phyloP scores from a whole-genome alignment of 2,113 vertebrate genomes.

The Peromyscus leucopus region DNA sequence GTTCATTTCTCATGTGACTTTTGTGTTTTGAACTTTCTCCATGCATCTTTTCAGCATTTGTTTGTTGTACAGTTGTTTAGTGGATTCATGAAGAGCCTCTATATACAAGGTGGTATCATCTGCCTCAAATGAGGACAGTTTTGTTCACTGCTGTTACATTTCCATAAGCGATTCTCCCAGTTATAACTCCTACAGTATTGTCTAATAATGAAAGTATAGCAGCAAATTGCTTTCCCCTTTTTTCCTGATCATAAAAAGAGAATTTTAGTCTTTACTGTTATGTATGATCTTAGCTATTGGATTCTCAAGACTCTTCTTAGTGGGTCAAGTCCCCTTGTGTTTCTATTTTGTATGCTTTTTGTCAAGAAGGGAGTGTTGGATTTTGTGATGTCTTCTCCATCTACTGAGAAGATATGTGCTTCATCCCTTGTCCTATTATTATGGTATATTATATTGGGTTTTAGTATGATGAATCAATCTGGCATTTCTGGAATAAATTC shows the following conservation, averaged over 20 bases:
- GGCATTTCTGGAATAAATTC: conserved; percentile 38
- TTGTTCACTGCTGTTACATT: neutral
- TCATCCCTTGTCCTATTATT: conserved; percentile 38
- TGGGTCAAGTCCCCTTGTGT: conserved; percentile 29
- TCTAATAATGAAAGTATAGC: neutral
- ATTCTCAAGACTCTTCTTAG: conserved; percentile 19
- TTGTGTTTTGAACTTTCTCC: neutral
- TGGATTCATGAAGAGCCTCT: neutral
- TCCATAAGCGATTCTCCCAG: neutral
- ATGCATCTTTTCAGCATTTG: neutral
- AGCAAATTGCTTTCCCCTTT: conserved; percentile 8
- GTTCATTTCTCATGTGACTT: neutral
- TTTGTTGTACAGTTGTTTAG: neutral
- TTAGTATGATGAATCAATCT: conserved; percentile 7
- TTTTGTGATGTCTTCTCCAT: conserved; percentile 32
- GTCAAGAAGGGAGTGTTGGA: neutral
- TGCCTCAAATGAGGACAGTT: neutral
- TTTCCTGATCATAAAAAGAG: neutral
- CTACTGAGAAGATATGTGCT: neutral
- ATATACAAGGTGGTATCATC: neutral
- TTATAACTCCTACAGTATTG: neutral
- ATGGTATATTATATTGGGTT: neutral
- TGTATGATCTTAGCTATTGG: neutral
- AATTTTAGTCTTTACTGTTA: conserved; percentile 23
- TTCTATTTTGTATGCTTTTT: conserved; percentile 26